Evolutionary conservation across 2,888 invertebrate species (phyloP), one percentile per base, ranked within the genome.

Genomic region (Brenthis ino): DNA sequence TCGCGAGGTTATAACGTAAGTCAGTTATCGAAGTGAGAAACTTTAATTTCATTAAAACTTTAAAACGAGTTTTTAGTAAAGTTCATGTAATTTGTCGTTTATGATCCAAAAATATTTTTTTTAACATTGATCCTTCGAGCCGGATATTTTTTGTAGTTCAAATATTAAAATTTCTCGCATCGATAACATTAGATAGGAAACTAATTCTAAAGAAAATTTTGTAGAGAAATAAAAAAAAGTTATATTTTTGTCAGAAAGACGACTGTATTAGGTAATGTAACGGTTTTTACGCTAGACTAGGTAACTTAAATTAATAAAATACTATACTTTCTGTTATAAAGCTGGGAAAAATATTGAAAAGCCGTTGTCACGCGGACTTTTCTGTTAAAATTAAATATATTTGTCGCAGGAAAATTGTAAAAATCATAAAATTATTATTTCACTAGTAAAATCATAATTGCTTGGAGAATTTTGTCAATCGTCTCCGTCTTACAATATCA

Each of bases 201-300:
- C 83, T 86, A 88, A 89, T 86, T 83, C 65, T 76, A 75, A 85
- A 81, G 75, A 77, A 65, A 74, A 68, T 86, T 84, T 85, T 84
- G 82, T 88, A 87, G 85, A 4, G 28, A 28, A 28, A 28, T 77
- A 81, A 80, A 83, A 82, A 75, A 79, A 79, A 79, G 64, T 67
- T 89, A 85, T 91, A 91, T 91, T 91, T 91, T 91, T 91, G 87
- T 85, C 85, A 85, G 79, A 64, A 57, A 73, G 76, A 74, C 73
- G 77, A 77, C 80, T 80, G 80, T 78, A 80, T 76, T 77, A 78
- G 79, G 82, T 78, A 76, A 79, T 79, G 73, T 60, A 50, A 75
- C 77, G 81, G 78, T 85, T 84, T 87, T 81, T 85, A 86, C 82
- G 84, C 82, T 85, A 86, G 82, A 80, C 80, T 83, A 84, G 81